phyloP scores from a whole-genome alignment of 1,140 invertebrate genomes.

The Chironomus tepperi region DNA sequence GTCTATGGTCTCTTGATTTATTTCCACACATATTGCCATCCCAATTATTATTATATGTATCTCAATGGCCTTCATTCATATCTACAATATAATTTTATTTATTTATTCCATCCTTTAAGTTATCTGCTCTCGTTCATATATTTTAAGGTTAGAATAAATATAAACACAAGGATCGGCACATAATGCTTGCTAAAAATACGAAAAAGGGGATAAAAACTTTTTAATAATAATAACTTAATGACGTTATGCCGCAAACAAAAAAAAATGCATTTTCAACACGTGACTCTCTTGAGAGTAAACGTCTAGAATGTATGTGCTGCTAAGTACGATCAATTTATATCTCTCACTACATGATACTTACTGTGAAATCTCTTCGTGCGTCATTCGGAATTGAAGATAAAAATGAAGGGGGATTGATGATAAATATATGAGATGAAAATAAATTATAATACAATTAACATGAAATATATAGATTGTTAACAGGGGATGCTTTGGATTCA shows the following conservation, averaged over 20 bases:
- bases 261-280: conserved; percentile 12
- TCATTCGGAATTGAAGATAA: not conserved
- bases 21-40: not conserved
- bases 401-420: too few relatives aligned
- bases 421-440: too few relatives aligned
- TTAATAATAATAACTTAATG: conserved; percentile 8
- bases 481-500: too few relatives aligned
- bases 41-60: conserved; percentile 3
- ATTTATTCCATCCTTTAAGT: not conserved
- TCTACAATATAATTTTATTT: not conserved
- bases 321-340: not conserved
- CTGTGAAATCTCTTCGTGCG: not conserved
- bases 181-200: not conserved
- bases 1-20: not conserved
- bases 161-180: not conserved
- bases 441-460: too few relatives aligned
- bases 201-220: too few relatives aligned
- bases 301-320: not conserved
- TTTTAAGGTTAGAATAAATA: too few relatives aligned
- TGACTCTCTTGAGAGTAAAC: not conserved
- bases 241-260: conserved; percentile 11
- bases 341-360: not conserved
- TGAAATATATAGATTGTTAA: too few relatives aligned
- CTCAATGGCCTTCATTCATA: not conserved
- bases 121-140: not conserved